Evolutionary conservation across 2,888 invertebrate genomes (phyloP), one percentile per base, ranked within the genome.

Genomic region (Xiphydria camelus): DNA sequence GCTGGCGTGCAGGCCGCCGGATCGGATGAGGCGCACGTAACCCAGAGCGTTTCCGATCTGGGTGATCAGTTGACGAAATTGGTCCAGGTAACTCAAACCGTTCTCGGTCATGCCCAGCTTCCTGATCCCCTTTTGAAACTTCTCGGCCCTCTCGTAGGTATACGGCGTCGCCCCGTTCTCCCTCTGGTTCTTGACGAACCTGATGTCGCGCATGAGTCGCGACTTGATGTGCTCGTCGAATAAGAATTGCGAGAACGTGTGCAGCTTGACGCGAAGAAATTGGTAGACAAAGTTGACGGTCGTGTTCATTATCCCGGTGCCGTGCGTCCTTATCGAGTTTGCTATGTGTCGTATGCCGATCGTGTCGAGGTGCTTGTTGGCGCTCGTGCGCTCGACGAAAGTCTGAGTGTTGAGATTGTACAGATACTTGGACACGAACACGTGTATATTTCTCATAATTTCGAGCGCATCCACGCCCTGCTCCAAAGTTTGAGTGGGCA

Each of bases 181-280:
- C 50, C 86, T 83, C 39, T 74, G 75, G 1, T 53, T 44, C 25
- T 68, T 68, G 66, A 94, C 91, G 68, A 83, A 86, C 57, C 90
- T 83, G 50, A 91, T 80, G 73, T 96, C 96, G 76, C 94, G 94
- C 55, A 93, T 83, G 2, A 99, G 80, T 44, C 94, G 83, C 0
- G 96, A 95, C 75, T 97, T 96, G 37, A 99, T 95, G 66, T 95
- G 95, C 75, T 99, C 99, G 71, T 98, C 97, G 70, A 90, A 97
- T 76, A 99, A 85, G 73, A 98, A 98, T 75, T 97, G 96, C 0
- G 97, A 97, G 73, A 99, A 94, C 1, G 89, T 88, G 61, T 89
- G 90, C 65, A 99, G 89, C 75, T 97, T 95, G 60, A 92, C 89
- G 56, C 92, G 84, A 54, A 98, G 79, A 76, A 95, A 97, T 76